Evolutionary conservation across 1,140 invertebrate genomes (phyloP).

Genomic region (Dendrolimus kikuchii): DNA sequence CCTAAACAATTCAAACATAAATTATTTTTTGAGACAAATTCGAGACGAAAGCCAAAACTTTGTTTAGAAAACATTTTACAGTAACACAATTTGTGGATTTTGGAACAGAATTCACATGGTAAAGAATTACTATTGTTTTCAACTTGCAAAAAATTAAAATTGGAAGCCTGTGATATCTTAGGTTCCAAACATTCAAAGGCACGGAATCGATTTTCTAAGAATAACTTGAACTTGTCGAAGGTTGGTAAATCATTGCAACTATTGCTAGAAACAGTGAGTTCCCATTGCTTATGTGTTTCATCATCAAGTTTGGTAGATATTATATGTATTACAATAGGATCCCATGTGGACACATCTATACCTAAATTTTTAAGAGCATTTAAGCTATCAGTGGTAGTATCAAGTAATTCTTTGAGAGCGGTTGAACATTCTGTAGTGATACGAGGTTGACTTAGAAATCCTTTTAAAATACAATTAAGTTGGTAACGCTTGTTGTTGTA

Average conservation of each 20-base stretch:
- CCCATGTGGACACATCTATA: conserved; percentile 15
- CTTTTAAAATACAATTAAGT: conserved; percentile 3
- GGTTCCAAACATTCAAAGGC: background rate
- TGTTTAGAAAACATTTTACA: too few relatives aligned
- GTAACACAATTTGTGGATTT: too few relatives aligned
- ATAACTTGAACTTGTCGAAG: background rate
- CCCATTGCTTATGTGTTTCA: conserved; percentile 19
- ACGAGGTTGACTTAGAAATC: conserved; percentile 2
- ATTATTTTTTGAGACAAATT: too few relatives aligned
- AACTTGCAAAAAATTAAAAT: too few relatives aligned
- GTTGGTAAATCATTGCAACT: conserved; percentile 2
- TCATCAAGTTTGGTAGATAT: conserved; percentile 16
- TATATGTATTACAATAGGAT: conserved; percentile 16
- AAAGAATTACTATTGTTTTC: too few relatives aligned
- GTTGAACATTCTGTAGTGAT: conserved; percentile 1
- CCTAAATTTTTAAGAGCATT: conserved; percentile 9
- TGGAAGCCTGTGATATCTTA: too few relatives aligned
- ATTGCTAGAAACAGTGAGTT: background rate
- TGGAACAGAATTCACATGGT: too few relatives aligned
- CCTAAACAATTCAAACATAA: too few relatives aligned
- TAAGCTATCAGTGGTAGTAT: conserved; percentile 17
- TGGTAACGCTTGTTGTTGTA: too few relatives aligned
- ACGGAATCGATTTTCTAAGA: conserved; percentile 5
- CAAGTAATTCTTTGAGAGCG: conserved; percentile 16
- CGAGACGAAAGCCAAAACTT: too few relatives aligned